phyloP scores from a whole-genome alignment of 2,888 invertebrate genomes.

The Caenorhabditis sp. region DNA sequence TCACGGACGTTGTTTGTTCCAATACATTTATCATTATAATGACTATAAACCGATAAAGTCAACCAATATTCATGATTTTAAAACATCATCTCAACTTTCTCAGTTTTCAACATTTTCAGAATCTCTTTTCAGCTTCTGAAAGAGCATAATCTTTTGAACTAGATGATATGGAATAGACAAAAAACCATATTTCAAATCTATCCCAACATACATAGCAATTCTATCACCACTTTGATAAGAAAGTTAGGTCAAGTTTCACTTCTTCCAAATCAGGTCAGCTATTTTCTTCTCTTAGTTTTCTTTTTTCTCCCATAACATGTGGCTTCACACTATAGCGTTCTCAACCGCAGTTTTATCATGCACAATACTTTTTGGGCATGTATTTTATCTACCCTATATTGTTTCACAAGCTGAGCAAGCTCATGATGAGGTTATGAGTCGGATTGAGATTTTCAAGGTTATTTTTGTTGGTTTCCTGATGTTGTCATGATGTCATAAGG shows the following conservation, averaged over 20 bases:
- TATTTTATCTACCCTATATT: slow-evolving; percentile 33
- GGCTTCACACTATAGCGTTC: slow-evolving; percentile 25
- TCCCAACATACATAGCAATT: too few relatives aligned
- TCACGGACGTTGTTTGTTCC: too few relatives aligned
- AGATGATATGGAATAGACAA: too few relatives aligned
- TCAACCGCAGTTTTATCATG: slow-evolving; percentile 33
- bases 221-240: not conserved
- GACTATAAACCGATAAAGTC: too few relatives aligned
- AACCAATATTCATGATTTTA: too few relatives aligned
- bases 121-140: too few relatives aligned
- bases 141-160: too few relatives aligned
- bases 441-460: slow-evolving; percentile 30
- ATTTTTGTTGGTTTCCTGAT: not conserved
- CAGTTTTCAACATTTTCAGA: too few relatives aligned
- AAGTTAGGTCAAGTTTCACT: not conserved
- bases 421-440: slow-evolving; percentile 21
- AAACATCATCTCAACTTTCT: too few relatives aligned
- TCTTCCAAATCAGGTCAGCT: not conserved
- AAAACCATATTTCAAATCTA: too few relatives aligned
- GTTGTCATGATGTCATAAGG: not conserved
- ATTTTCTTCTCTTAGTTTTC: slow-evolving; percentile 3
- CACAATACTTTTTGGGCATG: slow-evolving; percentile 24
- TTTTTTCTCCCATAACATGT: slow-evolving; percentile 12
- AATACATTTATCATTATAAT: too few relatives aligned
- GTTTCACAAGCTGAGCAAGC: slow-evolving; percentile 33